Conservation (phyloP, 1,140 invertebrate species). For the Gryon sp. region DNA sequence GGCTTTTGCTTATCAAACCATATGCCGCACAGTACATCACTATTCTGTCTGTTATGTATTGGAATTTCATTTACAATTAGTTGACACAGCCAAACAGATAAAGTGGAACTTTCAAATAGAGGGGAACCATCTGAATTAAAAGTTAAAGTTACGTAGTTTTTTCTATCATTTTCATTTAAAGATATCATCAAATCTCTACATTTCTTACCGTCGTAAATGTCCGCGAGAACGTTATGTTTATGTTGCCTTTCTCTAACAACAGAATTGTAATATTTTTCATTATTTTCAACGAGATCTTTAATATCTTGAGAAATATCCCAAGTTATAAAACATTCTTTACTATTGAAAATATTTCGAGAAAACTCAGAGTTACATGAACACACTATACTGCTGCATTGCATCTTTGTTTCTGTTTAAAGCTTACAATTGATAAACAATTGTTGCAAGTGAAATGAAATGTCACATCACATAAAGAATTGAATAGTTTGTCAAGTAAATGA, state of each 20-base stretch:
- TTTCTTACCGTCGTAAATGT: slow-evolving; percentile 29
- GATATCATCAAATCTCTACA: slow-evolving; percentile 25
- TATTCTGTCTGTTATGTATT: slow-evolving; percentile 11
- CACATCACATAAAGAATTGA: slow-evolving; percentile 3
- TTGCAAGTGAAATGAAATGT: slow-evolving; percentile 17
- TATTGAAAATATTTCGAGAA: slow-evolving; percentile 2
- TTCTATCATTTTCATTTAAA: not conserved
- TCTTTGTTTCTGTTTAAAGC: not conserved
- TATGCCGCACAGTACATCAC: slow-evolving; percentile 10
- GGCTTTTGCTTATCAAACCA: slow-evolving; percentile 49
- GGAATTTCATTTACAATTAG: slow-evolving; percentile 32
- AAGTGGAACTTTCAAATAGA: slow-evolving; percentile 36
- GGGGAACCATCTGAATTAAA: slow-evolving; percentile 44
- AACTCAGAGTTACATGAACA: slow-evolving; percentile 9
- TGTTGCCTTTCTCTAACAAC: slow-evolving; percentile 3
- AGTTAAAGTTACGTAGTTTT: slow-evolving; percentile 14
- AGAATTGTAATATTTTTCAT: slow-evolving; percentile 26
- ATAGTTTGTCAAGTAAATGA: slow-evolving; percentile 17
- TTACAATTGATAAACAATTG: slow-evolving; percentile 3
- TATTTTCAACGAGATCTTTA: slow-evolving; percentile 7
- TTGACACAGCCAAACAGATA: slow-evolving; percentile 39
- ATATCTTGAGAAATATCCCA: slow-evolving; percentile 28
- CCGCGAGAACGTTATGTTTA: slow-evolving; percentile 7
- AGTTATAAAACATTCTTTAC: slow-evolving; percentile 20
- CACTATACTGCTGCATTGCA: slow-evolving; percentile 2